phyloP scores from a whole-genome alignment of 2,797 vertebrate genomes.

The Rhynchonycteris naso region DNA sequence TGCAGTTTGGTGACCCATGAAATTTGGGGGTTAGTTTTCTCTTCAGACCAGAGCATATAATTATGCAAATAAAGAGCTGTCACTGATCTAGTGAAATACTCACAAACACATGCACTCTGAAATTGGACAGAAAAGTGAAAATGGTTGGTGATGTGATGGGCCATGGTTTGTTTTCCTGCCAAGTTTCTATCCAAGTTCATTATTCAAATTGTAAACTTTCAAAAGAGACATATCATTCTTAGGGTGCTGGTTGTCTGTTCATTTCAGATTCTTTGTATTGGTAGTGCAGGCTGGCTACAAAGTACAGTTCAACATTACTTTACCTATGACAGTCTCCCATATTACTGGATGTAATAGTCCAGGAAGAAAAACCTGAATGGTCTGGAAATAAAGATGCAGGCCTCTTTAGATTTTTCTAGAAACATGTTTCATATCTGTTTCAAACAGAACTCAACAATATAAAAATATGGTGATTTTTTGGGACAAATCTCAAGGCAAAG shows the following conservation, averaged over 20 bases:
- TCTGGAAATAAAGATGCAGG: conserved; percentile 54
- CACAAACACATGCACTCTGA: conserved; percentile 88
- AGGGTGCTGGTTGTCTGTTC: conserved; percentile 72
- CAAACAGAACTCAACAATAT: conserved; percentile 47
- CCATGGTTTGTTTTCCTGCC: conserved; percentile 80
- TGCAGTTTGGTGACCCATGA: conserved; percentile 99
- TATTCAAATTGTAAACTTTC: conserved; percentile 82
- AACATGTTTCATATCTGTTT: conserved; percentile 56
- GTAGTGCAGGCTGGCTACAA: conserved; percentile 62
- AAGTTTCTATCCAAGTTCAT: conserved; percentile 83
- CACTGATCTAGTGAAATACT: conserved; percentile 97
- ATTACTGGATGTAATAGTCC: conserved; percentile 56
- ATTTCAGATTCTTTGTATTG: conserved; percentile 82
- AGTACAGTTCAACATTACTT: conserved; percentile 72
- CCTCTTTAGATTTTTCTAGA: conserved; percentile 64
- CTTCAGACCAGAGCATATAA: conserved; percentile 99
- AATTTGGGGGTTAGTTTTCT: conserved; percentile 99
- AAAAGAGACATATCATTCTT: conserved; percentile 79
- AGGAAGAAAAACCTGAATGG: conserved; percentile 39
- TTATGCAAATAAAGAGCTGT: conserved; percentile 99
- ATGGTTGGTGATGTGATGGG: conserved; percentile 82
- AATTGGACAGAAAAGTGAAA: conserved; percentile 87
- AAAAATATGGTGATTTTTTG: conserved; percentile 52
- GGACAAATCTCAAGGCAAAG: conserved; percentile 64
- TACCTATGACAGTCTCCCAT: conserved; percentile 66